Evolutionary conservation across 37 sponge, comb jelly and placozoan species (phyloP).

Genomic region (Cladorhizidae sp.): DNA sequence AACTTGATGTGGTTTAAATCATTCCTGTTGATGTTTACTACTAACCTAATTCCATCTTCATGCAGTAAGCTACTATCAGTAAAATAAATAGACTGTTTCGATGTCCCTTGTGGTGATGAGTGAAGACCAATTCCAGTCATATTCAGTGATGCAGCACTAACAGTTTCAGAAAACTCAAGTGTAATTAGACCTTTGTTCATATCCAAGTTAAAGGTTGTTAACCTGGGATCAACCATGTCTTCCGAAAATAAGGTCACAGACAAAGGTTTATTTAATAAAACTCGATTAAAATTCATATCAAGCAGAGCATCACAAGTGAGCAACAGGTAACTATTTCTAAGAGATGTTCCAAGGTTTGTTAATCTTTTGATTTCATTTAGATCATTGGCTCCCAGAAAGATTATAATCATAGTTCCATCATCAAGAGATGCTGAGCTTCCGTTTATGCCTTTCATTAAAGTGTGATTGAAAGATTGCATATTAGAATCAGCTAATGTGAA

Average conservation of each 20-base stretch:
- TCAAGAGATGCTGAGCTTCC: constrained; percentile 14
- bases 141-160: constrained; percentile 63
- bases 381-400: constrained; percentile 70
- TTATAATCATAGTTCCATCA: constrained; percentile 47
- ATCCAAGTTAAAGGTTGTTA: constrained; percentile 64
- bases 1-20: constrained; percentile 82
- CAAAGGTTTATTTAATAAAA: constrained; percentile 40
- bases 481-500: constrained; percentile 44
- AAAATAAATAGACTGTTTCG: constrained; percentile 25
- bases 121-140: constrained; percentile 65
- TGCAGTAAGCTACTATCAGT: constrained; percentile 18
- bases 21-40: constrained; percentile 54
- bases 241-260: constrained; percentile 47
- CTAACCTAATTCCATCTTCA: constrained; percentile 49
- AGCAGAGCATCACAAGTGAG: constrained; percentile 40
- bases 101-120: background rate
- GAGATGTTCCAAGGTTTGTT: constrained; percentile 45
- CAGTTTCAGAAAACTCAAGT: constrained; percentile 80
- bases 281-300: constrained; percentile 76
- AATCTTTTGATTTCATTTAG: constrained; percentile 90
- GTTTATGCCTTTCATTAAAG: constrained; percentile 35
- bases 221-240: constrained; percentile 51
- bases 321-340: constrained; percentile 46
- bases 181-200: constrained; percentile 49
- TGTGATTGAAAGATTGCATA: background rate